Conservation (phyloP, 2,113 vertebrate genomes). For the Acanthochromis polyacanthus region DNA sequence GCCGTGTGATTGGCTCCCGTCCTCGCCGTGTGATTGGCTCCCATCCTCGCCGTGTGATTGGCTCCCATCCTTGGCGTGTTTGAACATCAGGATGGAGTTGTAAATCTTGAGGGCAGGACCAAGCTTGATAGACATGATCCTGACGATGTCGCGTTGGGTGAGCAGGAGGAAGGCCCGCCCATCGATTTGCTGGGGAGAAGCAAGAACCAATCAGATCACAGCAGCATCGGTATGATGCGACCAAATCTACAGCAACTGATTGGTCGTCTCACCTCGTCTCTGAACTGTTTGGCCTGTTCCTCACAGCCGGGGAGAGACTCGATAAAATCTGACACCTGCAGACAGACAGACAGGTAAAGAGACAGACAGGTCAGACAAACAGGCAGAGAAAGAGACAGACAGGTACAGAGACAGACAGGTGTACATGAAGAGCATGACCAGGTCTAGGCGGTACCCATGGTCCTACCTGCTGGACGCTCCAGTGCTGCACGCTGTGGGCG, state of each 20-base stretch:
- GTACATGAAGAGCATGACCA: too few species aligned
- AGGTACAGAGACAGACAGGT: background rate
- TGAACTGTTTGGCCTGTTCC: slow-evolving; percentile 86
- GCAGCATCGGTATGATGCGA: background rate
- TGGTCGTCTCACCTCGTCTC: slow-evolving; percentile 82
- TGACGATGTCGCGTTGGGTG: slow-evolving; percentile 84
- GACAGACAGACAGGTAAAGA: background rate
- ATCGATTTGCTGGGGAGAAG: slow-evolving; percentile 82
- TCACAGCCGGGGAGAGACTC: slow-evolving; percentile 87
- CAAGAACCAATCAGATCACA: slow-evolving; percentile 38
- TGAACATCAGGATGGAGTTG: slow-evolving; percentile 88
- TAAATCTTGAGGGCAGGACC: slow-evolving; percentile 87
- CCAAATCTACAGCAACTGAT: background rate
- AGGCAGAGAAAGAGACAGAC: too few species aligned
- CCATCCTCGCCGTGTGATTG: slow-evolving; percentile 53
- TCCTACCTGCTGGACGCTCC: slow-evolving; percentile 84
- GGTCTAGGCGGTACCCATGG: too few species aligned
- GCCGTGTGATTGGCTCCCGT: slow-evolving; percentile 57
- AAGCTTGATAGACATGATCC: slow-evolving; percentile 86
- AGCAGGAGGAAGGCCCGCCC: slow-evolving; percentile 85
- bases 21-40: slow-evolving; percentile 43
- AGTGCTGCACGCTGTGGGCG: slow-evolving; percentile 72
- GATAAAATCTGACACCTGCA: slow-evolving; percentile 84
- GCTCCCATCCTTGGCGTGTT: slow-evolving; percentile 72
- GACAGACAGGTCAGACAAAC: background rate